Evolutionary conservation across 2,888 invertebrate genomes (phyloP), one percentile per base, ranked within the genome.

Genomic region (Calliphora vomitoria): DNA sequence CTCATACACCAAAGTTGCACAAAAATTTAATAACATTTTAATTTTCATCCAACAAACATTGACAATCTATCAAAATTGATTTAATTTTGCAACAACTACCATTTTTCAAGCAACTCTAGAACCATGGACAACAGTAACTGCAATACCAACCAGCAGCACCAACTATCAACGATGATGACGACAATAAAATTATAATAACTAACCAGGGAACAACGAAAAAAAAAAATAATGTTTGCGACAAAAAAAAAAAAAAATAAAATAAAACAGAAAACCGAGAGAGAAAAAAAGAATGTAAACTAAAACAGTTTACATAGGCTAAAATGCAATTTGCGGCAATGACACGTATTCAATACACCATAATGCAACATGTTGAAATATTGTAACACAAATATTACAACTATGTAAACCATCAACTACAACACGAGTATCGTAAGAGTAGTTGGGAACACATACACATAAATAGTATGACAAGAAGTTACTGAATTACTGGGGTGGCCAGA

Each of bases 261-360:
- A 62, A 44, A 66, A 75, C 11, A 62, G 11, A 47, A 58, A 50
- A 38, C 60, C 18, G 8, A 31, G 44, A 50, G 38, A 35, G 31
- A 20, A 60, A n/a, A 44, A 38, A 62, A 41, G 72, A 71, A 47
- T 71, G 69, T 41, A 50, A 83, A 64, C 69, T 71, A 64, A 75
- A 86, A 71, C 35, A 66, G 87, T 82, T 72, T 78, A 75, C 82
- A 76, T 82, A 85, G 69, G 85, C 87, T 87, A 87, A 87, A 87
- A 85, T 87, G 87, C 87, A 87, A 87, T 87, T 87, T 87, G 85
- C 75, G 85, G 87, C 82, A 85, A 71, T 82, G 85, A 82, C 87
- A 87, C 87, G 87, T 87, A 85, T 87, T 87, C 87, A 87, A 87
- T 87, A 87, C 85, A 81, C 71, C 87, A 85, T 87, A 85, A 87